These are phyloP conservation scores for Dasypogon diadema DNA, from an alignment of 2,888 invertebrate species.

Conservation along the genomic window DNA sequence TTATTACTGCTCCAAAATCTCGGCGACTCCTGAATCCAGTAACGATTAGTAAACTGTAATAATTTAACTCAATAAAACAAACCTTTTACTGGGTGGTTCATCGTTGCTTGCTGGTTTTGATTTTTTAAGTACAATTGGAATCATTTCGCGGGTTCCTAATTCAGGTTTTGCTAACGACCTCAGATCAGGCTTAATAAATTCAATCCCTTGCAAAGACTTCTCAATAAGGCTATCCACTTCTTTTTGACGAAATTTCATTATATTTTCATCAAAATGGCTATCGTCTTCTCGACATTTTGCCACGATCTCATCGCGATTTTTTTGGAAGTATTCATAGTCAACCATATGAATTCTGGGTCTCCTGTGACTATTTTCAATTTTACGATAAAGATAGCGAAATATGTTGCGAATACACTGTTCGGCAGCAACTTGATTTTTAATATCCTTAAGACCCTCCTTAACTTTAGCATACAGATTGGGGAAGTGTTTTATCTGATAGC, in stretches of 20 bases:
- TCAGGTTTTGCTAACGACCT: conserved; percentile 17
- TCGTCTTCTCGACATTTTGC: conserved; percentile 18
- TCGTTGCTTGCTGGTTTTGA: neutral
- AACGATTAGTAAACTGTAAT: too few species aligned
- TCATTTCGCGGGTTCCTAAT: conserved; percentile 1
- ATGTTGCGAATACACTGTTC: conserved; percentile 51
- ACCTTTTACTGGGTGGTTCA: conserved; percentile 35
- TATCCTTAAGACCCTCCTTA: conserved; percentile 8
- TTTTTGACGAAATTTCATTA: conserved; percentile 36
- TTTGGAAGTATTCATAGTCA: conserved; percentile 51
- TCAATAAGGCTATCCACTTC: conserved; percentile 51
- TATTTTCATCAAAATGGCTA: conserved; percentile 52
- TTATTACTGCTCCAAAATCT: neutral
- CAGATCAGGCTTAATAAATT: conserved; percentile 54
- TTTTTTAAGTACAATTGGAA: neutral
- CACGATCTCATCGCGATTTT: conserved; percentile 23
- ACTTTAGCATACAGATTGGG: conserved; percentile 53
- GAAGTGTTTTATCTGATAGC: conserved; percentile 55
- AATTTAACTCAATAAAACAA: conserved; percentile 6
- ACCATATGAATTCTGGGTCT: conserved; percentile 44
- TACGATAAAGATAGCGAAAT: conserved; percentile 56
- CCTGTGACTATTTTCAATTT: conserved; percentile 55
- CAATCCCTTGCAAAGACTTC: conserved; percentile 50
- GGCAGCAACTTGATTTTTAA: conserved; percentile 5
- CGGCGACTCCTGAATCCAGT: conserved; percentile 23